These are phyloP conservation scores for Schizopygopsis malacanthus DNA, from an alignment of 2,797 vertebrate species.

Conservation along the genomic window DNA sequence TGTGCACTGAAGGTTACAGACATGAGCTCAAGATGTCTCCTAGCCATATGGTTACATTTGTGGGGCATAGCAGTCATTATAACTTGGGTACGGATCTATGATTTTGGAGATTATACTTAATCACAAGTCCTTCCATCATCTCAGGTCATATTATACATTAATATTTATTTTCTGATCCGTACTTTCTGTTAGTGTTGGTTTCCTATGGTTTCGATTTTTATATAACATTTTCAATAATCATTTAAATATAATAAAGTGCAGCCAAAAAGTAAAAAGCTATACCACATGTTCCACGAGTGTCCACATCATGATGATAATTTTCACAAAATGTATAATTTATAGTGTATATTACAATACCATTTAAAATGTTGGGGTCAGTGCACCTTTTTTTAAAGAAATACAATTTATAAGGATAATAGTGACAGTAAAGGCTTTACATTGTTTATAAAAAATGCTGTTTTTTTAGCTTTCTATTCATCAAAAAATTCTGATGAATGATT, in stretches of 20 bases:
- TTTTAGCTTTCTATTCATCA: no score
- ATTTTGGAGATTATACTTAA: background rate
- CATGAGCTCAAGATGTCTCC: background rate
- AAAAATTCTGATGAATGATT: no score
- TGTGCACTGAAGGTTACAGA: background rate
- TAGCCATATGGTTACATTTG: background rate
- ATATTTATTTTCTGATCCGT: background rate
- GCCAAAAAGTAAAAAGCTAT: background rate
- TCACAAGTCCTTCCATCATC: background rate
- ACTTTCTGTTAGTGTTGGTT: background rate
- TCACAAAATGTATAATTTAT: no score
- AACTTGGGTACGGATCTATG: background rate
- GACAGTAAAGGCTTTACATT: no score
- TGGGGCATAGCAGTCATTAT: background rate
- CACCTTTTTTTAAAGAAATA: no score
- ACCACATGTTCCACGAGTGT: no score
- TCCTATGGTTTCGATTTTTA: background rate
- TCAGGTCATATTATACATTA: background rate
- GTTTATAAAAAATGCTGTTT: no score
- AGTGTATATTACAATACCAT: no score
- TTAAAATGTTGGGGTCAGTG: no score
- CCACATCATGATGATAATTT: no score
- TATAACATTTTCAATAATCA: background rate
- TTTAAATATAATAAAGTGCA: background rate
- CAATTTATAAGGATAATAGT: no score